Evolutionary conservation across 2,797 vertebrate genomes (phyloP).

Genomic region (Sternotherus odoratus): DNA sequence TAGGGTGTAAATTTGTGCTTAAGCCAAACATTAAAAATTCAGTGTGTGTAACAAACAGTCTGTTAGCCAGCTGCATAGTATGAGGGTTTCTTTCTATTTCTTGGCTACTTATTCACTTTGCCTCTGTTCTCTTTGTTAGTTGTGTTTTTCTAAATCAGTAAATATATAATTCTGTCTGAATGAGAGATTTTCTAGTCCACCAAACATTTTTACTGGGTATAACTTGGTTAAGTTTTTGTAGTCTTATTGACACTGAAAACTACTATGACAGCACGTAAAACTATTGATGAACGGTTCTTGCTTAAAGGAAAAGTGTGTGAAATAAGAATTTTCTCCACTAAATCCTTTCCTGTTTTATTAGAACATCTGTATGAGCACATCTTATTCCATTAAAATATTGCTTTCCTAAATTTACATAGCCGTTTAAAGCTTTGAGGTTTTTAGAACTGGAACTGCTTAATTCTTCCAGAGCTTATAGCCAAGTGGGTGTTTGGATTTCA

Average conservation of each 20-base stretch:
- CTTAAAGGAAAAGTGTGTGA: neutral
- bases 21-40: neutral
- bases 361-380: neutral
- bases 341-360: neutral
- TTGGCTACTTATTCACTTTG: neutral
- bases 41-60: neutral
- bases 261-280: neutral
- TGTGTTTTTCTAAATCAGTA: neutral
- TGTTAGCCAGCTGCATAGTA: neutral
- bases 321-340: neutral
- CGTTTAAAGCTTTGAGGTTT: neutral
- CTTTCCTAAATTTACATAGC: neutral
- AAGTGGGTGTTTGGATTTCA: neutral
- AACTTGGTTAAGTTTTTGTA: neutral
- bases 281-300: neutral
- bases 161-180: neutral
- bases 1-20: neutral
- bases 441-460: neutral
- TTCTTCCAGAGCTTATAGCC: neutral
- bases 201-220: neutral
- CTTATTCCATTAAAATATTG: neutral
- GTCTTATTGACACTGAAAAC: neutral
- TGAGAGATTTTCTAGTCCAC: neutral
- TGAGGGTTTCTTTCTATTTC: neutral
- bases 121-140: neutral